Evolutionary conservation across 2,888 invertebrate species (phyloP).

Genomic region (Drosophila recens): DNA sequence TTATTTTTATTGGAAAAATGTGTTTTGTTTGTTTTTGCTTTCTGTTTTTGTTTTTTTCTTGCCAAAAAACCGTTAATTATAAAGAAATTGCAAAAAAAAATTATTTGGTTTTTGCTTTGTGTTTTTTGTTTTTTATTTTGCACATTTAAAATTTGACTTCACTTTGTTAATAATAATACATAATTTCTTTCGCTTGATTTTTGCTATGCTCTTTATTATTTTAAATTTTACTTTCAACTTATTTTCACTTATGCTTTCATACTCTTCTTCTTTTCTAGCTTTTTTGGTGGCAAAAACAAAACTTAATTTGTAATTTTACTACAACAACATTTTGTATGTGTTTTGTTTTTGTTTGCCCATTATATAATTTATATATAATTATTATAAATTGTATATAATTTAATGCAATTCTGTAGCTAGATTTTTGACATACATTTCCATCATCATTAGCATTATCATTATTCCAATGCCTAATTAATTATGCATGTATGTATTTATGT

Average conservation of each 20-base stretch:
- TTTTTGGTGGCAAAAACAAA: slow-evolving; percentile 74
- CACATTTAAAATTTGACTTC: slow-evolving; percentile 74
- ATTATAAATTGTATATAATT: slow-evolving; percentile 74
- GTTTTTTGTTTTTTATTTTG: slow-evolving; percentile 38
- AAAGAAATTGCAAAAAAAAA: slow-evolving; percentile 74
- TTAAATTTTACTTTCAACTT: slow-evolving; percentile 17
- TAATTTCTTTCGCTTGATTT: slow-evolving; percentile 15
- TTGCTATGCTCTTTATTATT: slow-evolving; percentile 9
- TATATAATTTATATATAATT: slow-evolving; percentile 69
- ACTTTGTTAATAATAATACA: slow-evolving; percentile 26
- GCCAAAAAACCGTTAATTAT: slow-evolving; percentile 70
- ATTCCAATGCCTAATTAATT: slow-evolving; percentile 31
- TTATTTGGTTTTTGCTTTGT: slow-evolving; percentile 40
- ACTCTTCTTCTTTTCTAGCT: slow-evolving; percentile 22
- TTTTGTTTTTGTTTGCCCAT: slow-evolving; percentile 63
- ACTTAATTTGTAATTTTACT: slow-evolving; percentile 81
- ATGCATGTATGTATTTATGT: slow-evolving; percentile 39
- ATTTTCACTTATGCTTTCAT: neutral
- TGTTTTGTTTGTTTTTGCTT: slow-evolving; percentile 39
- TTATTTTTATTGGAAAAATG: slow-evolving; percentile 75
- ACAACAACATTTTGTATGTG: slow-evolving; percentile 77
- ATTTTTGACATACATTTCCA: slow-evolving; percentile 69
- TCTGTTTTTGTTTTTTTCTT: slow-evolving; percentile 48
- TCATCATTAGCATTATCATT: neutral
- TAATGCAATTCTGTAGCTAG: slow-evolving; percentile 76